Percentiles rank a stretch among this genome's conserved stretches.
phyloP scores from a whole-genome alignment of 2,888 invertebrate species.

The Cosmorhoe ocellata region DNA sequence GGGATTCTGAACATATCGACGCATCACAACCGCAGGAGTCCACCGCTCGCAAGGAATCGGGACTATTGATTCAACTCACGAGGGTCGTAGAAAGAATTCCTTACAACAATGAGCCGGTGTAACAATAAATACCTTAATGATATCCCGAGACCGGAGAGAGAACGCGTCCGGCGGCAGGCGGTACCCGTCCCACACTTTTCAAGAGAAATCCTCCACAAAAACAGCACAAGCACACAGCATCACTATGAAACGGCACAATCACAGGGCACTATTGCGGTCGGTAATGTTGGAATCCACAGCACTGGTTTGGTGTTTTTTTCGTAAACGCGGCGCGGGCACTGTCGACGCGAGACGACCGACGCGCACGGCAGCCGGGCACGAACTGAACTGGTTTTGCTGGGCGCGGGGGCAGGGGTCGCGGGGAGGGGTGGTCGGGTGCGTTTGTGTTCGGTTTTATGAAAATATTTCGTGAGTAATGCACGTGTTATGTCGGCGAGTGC shows the following conservation, averaged over 20 bases:
- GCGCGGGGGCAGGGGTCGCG: slow-evolving; percentile 53
- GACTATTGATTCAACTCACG: slow-evolving; percentile 77
- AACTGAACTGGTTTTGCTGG: slow-evolving; percentile 78
- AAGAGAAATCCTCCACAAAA: slow-evolving; percentile 77
- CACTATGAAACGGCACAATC: slow-evolving; percentile 75
- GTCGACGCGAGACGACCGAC: slow-evolving; percentile 57
- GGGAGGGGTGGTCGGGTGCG: slow-evolving; percentile 67
- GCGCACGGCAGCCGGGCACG: slow-evolving; percentile 77
- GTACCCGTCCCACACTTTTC: slow-evolving; percentile 72
- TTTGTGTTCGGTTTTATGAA: slow-evolving; percentile 80
- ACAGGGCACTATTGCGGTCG: slow-evolving; percentile 58
- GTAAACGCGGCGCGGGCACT: slow-evolving; percentile 65
- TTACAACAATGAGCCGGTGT: slow-evolving; percentile 81
- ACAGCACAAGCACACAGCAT: slow-evolving; percentile 69
- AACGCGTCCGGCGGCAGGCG: slow-evolving; percentile 75
- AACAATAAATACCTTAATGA: slow-evolving; percentile 83
- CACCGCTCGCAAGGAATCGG: slow-evolving; percentile 52
- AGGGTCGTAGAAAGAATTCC: slow-evolving; percentile 76
- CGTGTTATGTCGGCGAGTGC: slow-evolving; percentile 79
- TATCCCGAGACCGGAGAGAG: slow-evolving; percentile 79
- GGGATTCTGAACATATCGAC: slow-evolving; percentile 56
- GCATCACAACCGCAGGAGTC: slow-evolving; percentile 52
- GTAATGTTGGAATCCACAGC: slow-evolving; percentile 71
- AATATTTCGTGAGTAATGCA: slow-evolving; percentile 83
- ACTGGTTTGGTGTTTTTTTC: slow-evolving; percentile 73